Percentiles rank a stretch among this genome's conserved stretches.
These are phyloP conservation scores for Manduca sexta DNA, from an alignment of 1,140 invertebrate species.

Conservation along the genomic window DNA sequence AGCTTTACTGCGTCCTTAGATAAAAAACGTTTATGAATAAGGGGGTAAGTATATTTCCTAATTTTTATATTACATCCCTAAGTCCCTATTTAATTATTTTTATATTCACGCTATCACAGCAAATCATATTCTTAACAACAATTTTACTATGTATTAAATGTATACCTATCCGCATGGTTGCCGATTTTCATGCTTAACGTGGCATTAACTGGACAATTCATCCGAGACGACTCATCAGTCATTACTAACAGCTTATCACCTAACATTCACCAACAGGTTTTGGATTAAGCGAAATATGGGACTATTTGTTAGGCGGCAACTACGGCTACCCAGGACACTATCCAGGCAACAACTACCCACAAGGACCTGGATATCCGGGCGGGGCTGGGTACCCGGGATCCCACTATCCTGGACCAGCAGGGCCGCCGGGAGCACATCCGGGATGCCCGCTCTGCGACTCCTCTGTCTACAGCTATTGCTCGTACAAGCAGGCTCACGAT, in stretches of 20 bases:
- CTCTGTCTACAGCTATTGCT: constrained; percentile 83
- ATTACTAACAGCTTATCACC: constrained; percentile 18
- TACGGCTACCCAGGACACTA: constrained; percentile 35
- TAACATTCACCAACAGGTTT: constrained; percentile 54
- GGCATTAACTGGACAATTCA: too few relatives aligned
- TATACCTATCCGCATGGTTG: too few relatives aligned
- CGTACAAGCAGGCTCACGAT: constrained; percentile 82
- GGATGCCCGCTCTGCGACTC: constrained; percentile 82
- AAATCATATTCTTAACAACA: too few relatives aligned
- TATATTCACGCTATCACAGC: too few relatives aligned
- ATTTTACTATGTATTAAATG: too few relatives aligned
- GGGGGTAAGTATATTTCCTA: too few relatives aligned
- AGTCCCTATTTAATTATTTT: too few relatives aligned
- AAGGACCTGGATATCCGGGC: constrained; percentile 14
- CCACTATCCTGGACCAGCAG: constrained; percentile 25
- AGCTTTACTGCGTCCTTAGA: too few relatives aligned
- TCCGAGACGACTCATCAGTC: constrained; percentile 20
- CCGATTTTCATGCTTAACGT: too few relatives aligned
- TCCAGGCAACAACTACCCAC: constrained; percentile 17
- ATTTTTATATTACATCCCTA: too few relatives aligned
- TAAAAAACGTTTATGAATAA: too few relatives aligned
- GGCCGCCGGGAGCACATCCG: constrained; percentile 55
- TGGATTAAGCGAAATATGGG: constrained; percentile 57
- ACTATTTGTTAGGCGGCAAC: constrained; percentile 59
- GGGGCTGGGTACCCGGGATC: constrained; percentile 29